Conservation (phyloP, 2,797 vertebrate species). For the Mastacembelus armatus region DNA sequence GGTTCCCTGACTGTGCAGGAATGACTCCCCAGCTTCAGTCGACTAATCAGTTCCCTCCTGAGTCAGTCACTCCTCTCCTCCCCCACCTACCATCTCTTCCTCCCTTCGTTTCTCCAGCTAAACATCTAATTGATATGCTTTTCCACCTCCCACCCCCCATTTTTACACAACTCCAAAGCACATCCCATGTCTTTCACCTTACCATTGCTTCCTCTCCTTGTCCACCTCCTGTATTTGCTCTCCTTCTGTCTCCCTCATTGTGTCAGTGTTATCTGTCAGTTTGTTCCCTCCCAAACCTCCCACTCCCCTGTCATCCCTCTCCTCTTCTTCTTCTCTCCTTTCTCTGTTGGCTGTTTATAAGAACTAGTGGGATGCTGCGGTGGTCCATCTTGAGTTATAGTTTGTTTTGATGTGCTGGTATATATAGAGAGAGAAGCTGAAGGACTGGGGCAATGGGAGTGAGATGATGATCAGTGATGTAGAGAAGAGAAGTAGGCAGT, state of each 20-base stretch:
- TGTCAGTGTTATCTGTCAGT: constrained; percentile 64
- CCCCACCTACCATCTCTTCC: constrained; percentile 12
- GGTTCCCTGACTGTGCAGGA: constrained; percentile 51
- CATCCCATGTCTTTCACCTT: constrained; percentile 11
- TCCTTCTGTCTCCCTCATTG: constrained; percentile 48
- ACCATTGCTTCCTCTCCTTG: constrained; percentile 14
- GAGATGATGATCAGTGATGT: constrained; percentile 18
- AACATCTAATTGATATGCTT: constrained; percentile 40
- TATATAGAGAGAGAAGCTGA: constrained; percentile 66
- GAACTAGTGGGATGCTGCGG: constrained; percentile 62
- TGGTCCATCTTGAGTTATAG: constrained; percentile 78
- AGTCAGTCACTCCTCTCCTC: constrained; percentile 48
- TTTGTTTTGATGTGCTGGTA: constrained; percentile 81
- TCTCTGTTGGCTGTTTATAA: constrained; percentile 54
- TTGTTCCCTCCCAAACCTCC: constrained; percentile 63
- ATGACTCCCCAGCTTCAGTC: constrained; percentile 56
- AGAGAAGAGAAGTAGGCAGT: constrained; percentile 38
- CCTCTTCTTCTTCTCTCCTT: constrained; percentile 23
- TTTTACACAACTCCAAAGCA: constrained; percentile 9
- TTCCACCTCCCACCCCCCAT: constrained; percentile 42
- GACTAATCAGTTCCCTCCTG: constrained; percentile 71
- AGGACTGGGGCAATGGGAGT: constrained; percentile 33
- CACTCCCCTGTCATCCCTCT: constrained; percentile 33
- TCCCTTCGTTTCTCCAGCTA: constrained; percentile 10
- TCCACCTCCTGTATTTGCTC: constrained; percentile 30